Percentiles rank a stretch among this genome's conserved stretches.
phyloP scores from a whole-genome alignment of 2,113 vertebrate species.

The Platichthys stellatus region DNA sequence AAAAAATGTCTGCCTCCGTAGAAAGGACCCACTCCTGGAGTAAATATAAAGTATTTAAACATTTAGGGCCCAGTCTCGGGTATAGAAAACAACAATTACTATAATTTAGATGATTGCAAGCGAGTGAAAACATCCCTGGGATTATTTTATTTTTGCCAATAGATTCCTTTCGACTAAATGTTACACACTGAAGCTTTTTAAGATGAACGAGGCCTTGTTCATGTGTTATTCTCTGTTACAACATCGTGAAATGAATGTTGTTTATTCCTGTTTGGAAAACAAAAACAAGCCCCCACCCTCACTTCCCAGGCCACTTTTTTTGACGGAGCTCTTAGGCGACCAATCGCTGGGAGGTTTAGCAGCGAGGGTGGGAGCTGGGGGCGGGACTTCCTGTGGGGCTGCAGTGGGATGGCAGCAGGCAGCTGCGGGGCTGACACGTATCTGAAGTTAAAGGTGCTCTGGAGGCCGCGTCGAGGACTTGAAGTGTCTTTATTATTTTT shows the following conservation, averaged over 20 bases:
- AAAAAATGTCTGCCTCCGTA: too few species aligned
- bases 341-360: conserved; percentile 43
- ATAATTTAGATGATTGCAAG: too few species aligned
- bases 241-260: not conserved
- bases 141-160: too few species aligned
- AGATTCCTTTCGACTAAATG: too few species aligned
- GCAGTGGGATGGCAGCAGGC: conserved; percentile 65
- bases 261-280: not conserved
- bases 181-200: too few species aligned
- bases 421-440: conserved; percentile 80
- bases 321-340: conserved; percentile 58
- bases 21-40: too few species aligned
- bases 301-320: not conserved
- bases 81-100: too few species aligned
- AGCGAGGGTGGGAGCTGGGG: conserved; percentile 57
- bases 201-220: too few species aligned
- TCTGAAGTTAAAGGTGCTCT: conserved; percentile 77
- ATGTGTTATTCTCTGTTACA: too few species aligned
- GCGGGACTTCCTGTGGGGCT: conserved; percentile 79
- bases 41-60: too few species aligned
- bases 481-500: conserved; percentile 5
- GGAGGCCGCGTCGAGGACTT: conserved; percentile 60
- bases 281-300: not conserved
- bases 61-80: too few species aligned
- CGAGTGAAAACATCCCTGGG: too few species aligned